A percentile compares a stretch with the other conserved stretches of the same genome.
These are phyloP conservation scores for Calephelis perditalis DNA, from an alignment of 2,888 invertebrate genomes.

Conservation along the genomic window DNA sequence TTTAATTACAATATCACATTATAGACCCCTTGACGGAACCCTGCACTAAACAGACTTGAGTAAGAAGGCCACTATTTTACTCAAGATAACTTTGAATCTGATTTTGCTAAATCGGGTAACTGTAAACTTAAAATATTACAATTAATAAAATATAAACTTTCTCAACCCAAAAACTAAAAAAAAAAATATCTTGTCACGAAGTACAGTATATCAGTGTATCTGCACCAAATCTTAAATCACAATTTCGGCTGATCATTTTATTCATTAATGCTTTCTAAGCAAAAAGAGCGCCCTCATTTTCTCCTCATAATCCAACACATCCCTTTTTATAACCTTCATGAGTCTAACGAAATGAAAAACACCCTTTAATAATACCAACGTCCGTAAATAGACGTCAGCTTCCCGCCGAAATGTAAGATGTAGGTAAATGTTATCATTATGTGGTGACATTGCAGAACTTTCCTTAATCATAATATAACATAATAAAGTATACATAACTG, in stretches of 20 bases:
- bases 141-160: too few species aligned
- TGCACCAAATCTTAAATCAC: background rate
- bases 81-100: too few species aligned
- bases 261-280: slow-evolving; percentile 4
- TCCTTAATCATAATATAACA: background rate
- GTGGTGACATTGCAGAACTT: background rate
- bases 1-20: too few species aligned
- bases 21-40: too few species aligned
- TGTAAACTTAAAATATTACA: too few species aligned
- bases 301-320: slow-evolving; percentile 19
- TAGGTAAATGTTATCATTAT: slow-evolving; percentile 6
- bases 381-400: slow-evolving; percentile 6
- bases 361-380: slow-evolving; percentile 14
- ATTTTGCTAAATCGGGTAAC: too few species aligned
- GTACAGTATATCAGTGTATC: too few species aligned
- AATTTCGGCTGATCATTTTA: background rate
- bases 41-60: too few species aligned
- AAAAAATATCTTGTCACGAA: too few species aligned
- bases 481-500: background rate
- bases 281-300: slow-evolving; percentile 8
- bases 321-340: slow-evolving; percentile 21
- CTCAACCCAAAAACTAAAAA: too few species aligned
- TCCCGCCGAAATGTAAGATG: slow-evolving; percentile 5
- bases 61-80: too few species aligned
- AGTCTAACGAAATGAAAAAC: slow-evolving; percentile 23